phyloP scores from a whole-genome alignment of 2,888 invertebrate species.

The Drosophila colorata region DNA sequence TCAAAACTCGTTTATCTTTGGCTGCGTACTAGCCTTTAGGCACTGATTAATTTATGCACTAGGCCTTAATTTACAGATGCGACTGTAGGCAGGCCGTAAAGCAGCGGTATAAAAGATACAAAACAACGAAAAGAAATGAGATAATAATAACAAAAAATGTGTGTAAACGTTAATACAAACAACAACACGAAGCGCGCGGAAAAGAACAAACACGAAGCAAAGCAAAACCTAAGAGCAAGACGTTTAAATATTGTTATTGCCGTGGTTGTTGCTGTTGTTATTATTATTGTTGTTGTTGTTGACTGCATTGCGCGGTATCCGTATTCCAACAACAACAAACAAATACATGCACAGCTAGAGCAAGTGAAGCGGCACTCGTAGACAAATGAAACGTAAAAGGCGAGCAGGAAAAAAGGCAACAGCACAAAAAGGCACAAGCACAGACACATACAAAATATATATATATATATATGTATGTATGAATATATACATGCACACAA shows the following conservation, averaged over 20 bases:
- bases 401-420: constrained; percentile 52
- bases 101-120: constrained; percentile 48
- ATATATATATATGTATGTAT: constrained; percentile 35
- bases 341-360: constrained; percentile 36
- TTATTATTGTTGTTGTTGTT: constrained; percentile 33
- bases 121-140: constrained; percentile 65
- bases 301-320: constrained; percentile 55
- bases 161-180: constrained; percentile 60
- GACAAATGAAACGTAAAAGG: constrained; percentile 57
- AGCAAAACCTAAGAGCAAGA: constrained; percentile 40
- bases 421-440: constrained; percentile 25
- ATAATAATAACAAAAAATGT: constrained; percentile 73
- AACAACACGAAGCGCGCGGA: constrained; percentile 59
- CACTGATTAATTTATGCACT: constrained; percentile 33
- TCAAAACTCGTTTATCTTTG: constrained; percentile 27
- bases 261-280: constrained; percentile 23
- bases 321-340: constrained; percentile 57
- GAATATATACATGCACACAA: constrained; percentile 36
- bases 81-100: constrained; percentile 48
- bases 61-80: constrained; percentile 25
- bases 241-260: constrained; percentile 34
- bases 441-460: constrained; percentile 1
- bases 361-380: constrained; percentile 67
- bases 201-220: constrained; percentile 67
- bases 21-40: constrained; percentile 19